Evolutionary conservation across 2,113 vertebrate genomes (phyloP).

Genomic region (Silurus asotus): DNA sequence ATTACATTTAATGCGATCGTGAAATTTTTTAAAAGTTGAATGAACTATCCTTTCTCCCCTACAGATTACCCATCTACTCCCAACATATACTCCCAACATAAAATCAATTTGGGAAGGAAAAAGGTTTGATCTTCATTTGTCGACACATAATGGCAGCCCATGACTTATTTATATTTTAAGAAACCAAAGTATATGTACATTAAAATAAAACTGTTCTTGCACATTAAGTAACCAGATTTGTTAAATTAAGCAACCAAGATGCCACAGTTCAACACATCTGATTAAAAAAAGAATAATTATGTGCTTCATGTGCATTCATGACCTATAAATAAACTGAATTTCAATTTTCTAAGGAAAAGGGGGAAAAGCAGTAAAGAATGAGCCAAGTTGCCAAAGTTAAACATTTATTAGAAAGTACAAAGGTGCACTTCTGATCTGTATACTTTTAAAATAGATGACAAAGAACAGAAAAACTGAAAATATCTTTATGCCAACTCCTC

Average conservation of each 20-base stretch:
- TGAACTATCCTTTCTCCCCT: background rate
- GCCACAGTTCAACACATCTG: background rate
- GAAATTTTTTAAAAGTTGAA: background rate
- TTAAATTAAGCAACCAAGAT: background rate
- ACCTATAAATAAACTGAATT: background rate
- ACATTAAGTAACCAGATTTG: background rate
- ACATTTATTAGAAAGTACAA: conserved; percentile 37
- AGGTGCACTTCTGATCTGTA: background rate
- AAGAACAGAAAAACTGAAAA: background rate
- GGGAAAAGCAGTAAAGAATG: background rate
- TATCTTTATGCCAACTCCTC: conserved; percentile 60
- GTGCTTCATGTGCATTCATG: too few species aligned
- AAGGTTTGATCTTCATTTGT: too few species aligned
- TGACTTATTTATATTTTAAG: background rate
- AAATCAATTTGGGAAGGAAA: too few species aligned
- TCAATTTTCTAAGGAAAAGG: background rate
- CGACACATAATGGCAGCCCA: background rate
- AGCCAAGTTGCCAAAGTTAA: background rate
- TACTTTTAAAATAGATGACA: background rate
- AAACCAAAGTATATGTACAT: background rate
- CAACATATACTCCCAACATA: too few species aligned
- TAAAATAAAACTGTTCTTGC: too few species aligned
- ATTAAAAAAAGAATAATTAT: background rate
- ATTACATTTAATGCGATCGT: too few species aligned
- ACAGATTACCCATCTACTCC: background rate